A percentile compares a stretch with the other conserved stretches of the same genome.
Evolutionary conservation across 2,797 vertebrate species (phyloP).

Genomic region (Vireo griseus): DNA sequence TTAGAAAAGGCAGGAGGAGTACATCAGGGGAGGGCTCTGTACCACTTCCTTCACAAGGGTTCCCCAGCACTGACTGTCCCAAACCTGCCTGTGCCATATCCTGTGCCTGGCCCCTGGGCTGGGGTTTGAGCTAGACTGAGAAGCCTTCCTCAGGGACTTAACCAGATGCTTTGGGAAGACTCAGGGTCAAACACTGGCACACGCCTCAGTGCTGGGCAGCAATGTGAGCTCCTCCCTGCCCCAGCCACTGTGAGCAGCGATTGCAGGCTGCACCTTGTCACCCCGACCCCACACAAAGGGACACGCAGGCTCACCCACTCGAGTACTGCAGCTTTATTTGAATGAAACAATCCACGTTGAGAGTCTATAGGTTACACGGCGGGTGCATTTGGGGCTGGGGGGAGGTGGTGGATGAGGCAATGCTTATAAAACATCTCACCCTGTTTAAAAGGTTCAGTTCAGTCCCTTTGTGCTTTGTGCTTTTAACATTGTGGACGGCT

Average conservation of each 20-base stretch:
- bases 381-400: background rate
- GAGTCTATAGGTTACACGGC: conserved; percentile 66
- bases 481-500: background rate
- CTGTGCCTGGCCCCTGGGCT: rapidly evolving
- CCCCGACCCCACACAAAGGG: background rate
- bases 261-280: background rate
- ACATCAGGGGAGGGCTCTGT: background rate
- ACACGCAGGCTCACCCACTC: conserved; percentile 4
- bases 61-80: background rate
- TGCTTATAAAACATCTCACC: conserved; percentile 64
- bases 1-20: background rate
- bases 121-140: background rate
- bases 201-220: background rate
- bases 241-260: background rate
- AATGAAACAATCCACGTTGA: conserved; percentile 67
- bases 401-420: background rate
- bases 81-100: background rate
- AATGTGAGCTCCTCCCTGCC: background rate
- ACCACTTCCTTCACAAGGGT: background rate
- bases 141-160: background rate
- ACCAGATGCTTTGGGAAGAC: background rate
- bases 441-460: conserved; percentile 66
- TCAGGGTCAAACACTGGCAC: background rate
- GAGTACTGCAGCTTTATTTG: conserved; percentile 79
- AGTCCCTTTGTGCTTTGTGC: conserved; percentile 73